Base-by-base conservation (phyloP, 1,140 invertebrate species). In the Pygmarrhopalites habei region DNA sequence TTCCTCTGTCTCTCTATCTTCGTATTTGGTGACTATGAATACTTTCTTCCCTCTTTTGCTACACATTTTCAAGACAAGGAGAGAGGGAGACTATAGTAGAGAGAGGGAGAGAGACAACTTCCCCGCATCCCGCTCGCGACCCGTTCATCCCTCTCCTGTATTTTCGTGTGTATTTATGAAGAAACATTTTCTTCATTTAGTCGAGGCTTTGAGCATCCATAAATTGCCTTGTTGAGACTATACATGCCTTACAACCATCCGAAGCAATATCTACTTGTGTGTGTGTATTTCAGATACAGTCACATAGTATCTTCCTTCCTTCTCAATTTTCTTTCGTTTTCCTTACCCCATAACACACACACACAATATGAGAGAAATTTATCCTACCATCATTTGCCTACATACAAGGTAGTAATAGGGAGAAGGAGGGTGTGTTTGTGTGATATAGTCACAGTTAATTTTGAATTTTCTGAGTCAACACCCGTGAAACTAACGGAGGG, bases 111-210 rank as follows among this genome's bases (percentile, higher is more conserved):
- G 25, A 28, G 44, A 46, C 46, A 47, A 46, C 46, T 47, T 14
- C 35, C 26, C 23, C 19, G 49, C 58, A 41, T 35, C 21, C 35
- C 15, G 51, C 49, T 53, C 15, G 30, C 41, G 14, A 21, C 56
- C 52, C 30, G 28, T 62, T 57, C 52, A 43, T 62, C 60, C 52
- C 52, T 43, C n/a, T n/a, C n/a, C n/a, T n/a, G n/a, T n/a, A n/a
- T n/a, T n/a, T n/a, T n/a, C n/a, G 41, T 57, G 43, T 62, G 56
- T 53, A 62, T 62, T 62, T 58, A 63, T 53, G 39, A 32, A 53
- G 17, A 51, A 2, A 26, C 14, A 52, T 52, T 52, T 52, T 52
- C 49, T 52, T 52, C 49, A 52, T 52, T 52, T 52, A 52, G 21
- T 52, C 15, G 19, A 23, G 23, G 53, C 44, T 63, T 63, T 51